A percentile compares a stretch with the other conserved stretches of the same genome.
Evolutionary conservation across 92 coral and sea anemone species (phyloP).

Genomic region (Chrysogorgia sp.): DNA sequence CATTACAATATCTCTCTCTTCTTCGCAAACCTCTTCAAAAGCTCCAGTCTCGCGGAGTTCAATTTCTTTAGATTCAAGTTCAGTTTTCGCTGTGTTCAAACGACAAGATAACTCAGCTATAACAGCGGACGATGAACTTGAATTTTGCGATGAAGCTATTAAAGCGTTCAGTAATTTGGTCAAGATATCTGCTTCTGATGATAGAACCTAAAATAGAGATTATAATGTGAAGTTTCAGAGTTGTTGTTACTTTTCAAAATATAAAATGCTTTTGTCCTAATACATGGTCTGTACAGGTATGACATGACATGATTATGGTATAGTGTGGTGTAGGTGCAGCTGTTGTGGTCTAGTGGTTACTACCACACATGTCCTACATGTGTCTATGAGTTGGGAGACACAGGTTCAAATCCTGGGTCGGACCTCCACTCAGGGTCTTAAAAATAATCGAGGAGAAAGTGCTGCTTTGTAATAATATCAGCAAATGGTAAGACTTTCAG

Average conservation of each 20-base stretch:
- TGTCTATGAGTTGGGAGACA: too few relatives aligned
- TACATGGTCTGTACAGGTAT: neutral
- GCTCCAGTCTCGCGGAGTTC: constrained; percentile 5
- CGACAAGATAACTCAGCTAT: neutral
- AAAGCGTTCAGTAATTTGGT: constrained; percentile 7
- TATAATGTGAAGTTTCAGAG: too few relatives aligned
- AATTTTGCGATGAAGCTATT: constrained; percentile 13
- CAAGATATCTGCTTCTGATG: constrained; percentile 27
- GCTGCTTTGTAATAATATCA: too few relatives aligned
- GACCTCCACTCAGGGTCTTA: too few relatives aligned
- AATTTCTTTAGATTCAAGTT: constrained; percentile 13
- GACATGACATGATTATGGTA: too few relatives aligned
- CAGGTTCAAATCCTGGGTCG: too few relatives aligned
- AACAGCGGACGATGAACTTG: neutral
- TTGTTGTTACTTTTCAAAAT: neutral
- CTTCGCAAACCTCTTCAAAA: neutral
- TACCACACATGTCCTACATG: too few relatives aligned
- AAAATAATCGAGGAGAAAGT: too few relatives aligned
- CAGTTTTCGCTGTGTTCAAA: neutral
- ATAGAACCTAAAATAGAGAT: neutral
- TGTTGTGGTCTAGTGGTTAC: too few relatives aligned
- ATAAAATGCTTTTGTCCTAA: too few relatives aligned
- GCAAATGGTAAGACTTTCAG: too few relatives aligned
- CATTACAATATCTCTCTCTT: neutral
- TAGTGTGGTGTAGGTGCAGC: too few relatives aligned